Evolutionary conservation across 2,888 invertebrate species (phyloP), one percentile per base, ranked within the genome.

Genomic region (Phymatocera aterrima): DNA sequence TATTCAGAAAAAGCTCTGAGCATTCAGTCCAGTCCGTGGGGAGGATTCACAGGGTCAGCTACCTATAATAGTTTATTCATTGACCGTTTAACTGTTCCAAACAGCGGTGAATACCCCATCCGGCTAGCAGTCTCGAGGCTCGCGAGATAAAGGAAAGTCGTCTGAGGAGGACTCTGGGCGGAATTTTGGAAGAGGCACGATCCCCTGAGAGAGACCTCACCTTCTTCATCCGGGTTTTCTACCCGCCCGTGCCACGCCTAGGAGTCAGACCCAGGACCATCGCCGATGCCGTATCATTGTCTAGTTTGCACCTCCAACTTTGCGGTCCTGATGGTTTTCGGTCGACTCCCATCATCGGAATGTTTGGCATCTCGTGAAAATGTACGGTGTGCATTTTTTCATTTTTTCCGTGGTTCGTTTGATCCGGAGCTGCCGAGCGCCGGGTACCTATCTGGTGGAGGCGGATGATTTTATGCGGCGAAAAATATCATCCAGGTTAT

Each of bases 21-120:
- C 75, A 75, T 75, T 75, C 60, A 37, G 75, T 57, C 24, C 10
- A 57, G n/a, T n/a, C n/a, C n/a, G n/a, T n/a, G n/a, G n/a, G n/a
- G n/a, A n/a, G 57, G 60, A 75, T 60, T 40, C 75, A 12, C 31
- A 51, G 72, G 75, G 60, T 60, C 57, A 60, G 57, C 75, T 60
- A 75, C 54, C 57, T 75, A 75, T 60, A 75, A 75, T 60, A 40
- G 37, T n/a, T 12, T 24, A 72, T 75, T 54, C 75, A 75, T 75
- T 75, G 72, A 72, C 72, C 75, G 40, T 75, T 75, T 75, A 60
- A 60, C 75, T 75, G 57, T 75, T 75, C 75, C 75, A 75, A 57
- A 75, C 40, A 75, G n/a, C 75, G 48, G 31, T 31, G 72, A 72
- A 72, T 72, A 24, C 31, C 1, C 15, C 18, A 72, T 21, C 31